phyloP scores from a whole-genome alignment of 2,888 invertebrate species.

The Drosophila fulvimacula region DNA sequence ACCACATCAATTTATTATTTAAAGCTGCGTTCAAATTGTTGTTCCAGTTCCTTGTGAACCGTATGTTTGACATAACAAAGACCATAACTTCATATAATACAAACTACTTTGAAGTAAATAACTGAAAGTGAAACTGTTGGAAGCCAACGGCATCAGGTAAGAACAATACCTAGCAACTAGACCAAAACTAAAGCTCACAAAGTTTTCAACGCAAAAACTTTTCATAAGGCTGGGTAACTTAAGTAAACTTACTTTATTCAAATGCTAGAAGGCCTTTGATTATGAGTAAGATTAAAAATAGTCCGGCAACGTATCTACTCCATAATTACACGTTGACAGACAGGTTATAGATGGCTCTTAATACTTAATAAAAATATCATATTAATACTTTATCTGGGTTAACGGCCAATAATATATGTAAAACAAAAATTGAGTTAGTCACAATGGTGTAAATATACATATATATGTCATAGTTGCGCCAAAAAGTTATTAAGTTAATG shows the following conservation, averaged over 20 bases:
- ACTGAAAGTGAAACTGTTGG: slow-evolving; percentile 3
- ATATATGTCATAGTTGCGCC: slow-evolving; percentile 44
- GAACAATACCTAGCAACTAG: slow-evolving; percentile 74
- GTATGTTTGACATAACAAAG: slow-evolving; percentile 8
- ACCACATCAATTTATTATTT: slow-evolving; percentile 1
- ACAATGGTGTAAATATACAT: slow-evolving; percentile 9
- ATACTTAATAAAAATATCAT: no score
- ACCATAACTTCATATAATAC: not conserved
- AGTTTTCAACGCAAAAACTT: not conserved
- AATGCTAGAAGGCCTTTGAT: no score
- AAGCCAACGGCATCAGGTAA: slow-evolving; percentile 53
- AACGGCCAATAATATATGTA: not conserved
- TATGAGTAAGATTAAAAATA: not conserved
- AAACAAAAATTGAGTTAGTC: not conserved
- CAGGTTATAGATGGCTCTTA: not conserved
- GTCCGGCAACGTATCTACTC: not conserved
- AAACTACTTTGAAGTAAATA: not conserved
- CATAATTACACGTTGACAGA: not conserved
- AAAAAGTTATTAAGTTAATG: slow-evolving; percentile 49
- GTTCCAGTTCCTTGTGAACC: slow-evolving; percentile 7
- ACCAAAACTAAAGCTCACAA: slow-evolving; percentile 45
- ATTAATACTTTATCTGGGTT: not conserved
- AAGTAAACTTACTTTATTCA: not conserved
- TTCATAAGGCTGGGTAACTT: not conserved
- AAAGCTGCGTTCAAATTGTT: not conserved